Evolutionary conservation across 1,140 invertebrate species (phyloP).

Genomic region (Drosophila takahashii): DNA sequence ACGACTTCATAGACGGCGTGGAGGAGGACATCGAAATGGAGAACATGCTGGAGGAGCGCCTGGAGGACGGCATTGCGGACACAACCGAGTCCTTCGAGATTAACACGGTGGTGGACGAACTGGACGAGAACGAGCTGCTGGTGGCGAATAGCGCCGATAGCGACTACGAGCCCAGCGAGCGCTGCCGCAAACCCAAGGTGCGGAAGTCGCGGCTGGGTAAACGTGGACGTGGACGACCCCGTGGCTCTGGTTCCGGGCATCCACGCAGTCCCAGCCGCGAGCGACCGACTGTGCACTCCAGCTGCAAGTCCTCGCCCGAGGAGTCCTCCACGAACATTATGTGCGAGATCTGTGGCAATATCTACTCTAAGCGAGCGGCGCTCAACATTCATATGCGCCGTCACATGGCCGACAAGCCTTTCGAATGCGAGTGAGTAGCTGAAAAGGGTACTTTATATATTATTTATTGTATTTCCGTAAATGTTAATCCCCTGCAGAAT

Average conservation of each 20-base stretch:
- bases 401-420: slow-evolving; percentile 77
- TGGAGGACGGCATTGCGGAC: slow-evolving; percentile 59
- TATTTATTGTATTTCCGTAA: background rate
- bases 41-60: slow-evolving; percentile 59
- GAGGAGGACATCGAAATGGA: slow-evolving; percentile 73
- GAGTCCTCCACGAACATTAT: slow-evolving; percentile 72
- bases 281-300: slow-evolving; percentile 8
- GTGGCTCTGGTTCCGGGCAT: slow-evolving; percentile 8
- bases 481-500: slow-evolving; percentile 50
- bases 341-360: slow-evolving; percentile 81
- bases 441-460: background rate
- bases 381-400: slow-evolving; percentile 82
- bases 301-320: slow-evolving; percentile 41
- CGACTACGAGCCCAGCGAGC: slow-evolving; percentile 62
- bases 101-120: slow-evolving; percentile 40
- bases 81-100: slow-evolving; percentile 40
- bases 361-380: slow-evolving; percentile 73
- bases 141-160: slow-evolving; percentile 57
- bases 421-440: slow-evolving; percentile 77
- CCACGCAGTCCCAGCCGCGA: background rate
- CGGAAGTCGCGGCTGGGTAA: slow-evolving; percentile 50
- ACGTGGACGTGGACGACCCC: slow-evolving; percentile 60
- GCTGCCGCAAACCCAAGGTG: slow-evolving; percentile 45
- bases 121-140: slow-evolving; percentile 54
- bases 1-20: slow-evolving; percentile 69